Conservation (phyloP, 2,113 vertebrate species). For the Podarcis muralis region DNA sequence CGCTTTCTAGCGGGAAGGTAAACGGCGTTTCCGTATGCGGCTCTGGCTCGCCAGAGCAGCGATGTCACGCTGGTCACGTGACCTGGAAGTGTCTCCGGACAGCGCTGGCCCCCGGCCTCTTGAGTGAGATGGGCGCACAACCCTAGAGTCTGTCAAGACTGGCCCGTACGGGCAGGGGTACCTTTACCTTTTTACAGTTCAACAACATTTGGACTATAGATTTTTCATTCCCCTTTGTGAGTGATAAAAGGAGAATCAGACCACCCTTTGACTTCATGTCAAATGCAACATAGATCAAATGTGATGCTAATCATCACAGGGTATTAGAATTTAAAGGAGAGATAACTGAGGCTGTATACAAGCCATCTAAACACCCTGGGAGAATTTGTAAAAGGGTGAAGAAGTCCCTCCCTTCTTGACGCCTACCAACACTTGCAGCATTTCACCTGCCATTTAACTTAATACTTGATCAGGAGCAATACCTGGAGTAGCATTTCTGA, state of each 20-base stretch:
- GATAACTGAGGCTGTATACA: neutral
- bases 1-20: no score
- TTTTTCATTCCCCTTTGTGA: neutral
- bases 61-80: no score
- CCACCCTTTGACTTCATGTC: neutral
- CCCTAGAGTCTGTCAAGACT: no score
- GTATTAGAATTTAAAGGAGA: neutral
- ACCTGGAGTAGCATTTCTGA: conserved; percentile 7
- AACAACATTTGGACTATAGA: neutral
- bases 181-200: no score
- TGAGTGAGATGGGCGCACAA: no score
- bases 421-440: neutral
- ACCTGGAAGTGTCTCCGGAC: no score
- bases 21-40: no score
- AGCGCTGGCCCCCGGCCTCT: no score
- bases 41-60: no score
- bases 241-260: neutral
- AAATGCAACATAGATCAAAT: neutral
- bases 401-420: neutral
- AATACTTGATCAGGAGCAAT: neutral
- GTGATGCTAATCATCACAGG: neutral
- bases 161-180: no score
- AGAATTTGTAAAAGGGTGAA: neutral
- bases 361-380: neutral
- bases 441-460: neutral